A percentile compares a stretch with the other conserved stretches of the same genome.
Conservation (phyloP, 1,140 invertebrate genomes). For the Pseudobourletiella spinata region DNA sequence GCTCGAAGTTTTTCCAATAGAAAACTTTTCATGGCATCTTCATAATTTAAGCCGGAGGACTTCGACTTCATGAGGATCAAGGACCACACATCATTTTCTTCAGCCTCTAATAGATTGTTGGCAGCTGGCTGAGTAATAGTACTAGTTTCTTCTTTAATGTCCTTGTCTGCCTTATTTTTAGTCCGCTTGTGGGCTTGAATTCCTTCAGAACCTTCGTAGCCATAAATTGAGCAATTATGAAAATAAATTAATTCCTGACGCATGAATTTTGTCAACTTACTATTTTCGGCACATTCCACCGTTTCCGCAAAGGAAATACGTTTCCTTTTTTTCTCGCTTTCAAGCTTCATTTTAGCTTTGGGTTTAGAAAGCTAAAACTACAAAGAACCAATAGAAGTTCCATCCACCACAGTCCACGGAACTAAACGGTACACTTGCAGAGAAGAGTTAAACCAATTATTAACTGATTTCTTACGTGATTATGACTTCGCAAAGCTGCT, state of each 20-base stretch:
- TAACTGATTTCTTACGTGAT: background rate
- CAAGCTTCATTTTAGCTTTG: background rate
- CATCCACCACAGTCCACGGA: background rate
- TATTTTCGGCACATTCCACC: background rate
- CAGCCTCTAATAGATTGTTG: background rate
- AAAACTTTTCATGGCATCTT: background rate
- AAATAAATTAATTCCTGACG: background rate
- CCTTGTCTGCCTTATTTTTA: no score
- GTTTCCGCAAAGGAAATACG: background rate
- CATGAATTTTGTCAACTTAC: background rate
- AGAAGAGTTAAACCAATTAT: background rate
- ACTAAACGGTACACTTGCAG: no score
- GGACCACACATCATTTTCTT: background rate
- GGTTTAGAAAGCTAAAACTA: background rate
- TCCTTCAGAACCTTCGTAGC: background rate
- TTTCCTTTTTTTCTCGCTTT: background rate
- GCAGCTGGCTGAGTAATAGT: background rate
- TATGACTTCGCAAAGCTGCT: background rate
- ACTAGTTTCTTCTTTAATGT: background rate
- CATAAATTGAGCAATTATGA: background rate
- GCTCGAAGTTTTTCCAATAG: slow-evolving; percentile 9
- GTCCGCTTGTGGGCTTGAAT: background rate
- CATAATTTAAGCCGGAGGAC: background rate
- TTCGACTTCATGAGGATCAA: background rate
- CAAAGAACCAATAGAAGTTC: background rate